Base-by-base conservation (phyloP, 2,797 vertebrate genomes). In the Anguilla megastoma region DNA sequence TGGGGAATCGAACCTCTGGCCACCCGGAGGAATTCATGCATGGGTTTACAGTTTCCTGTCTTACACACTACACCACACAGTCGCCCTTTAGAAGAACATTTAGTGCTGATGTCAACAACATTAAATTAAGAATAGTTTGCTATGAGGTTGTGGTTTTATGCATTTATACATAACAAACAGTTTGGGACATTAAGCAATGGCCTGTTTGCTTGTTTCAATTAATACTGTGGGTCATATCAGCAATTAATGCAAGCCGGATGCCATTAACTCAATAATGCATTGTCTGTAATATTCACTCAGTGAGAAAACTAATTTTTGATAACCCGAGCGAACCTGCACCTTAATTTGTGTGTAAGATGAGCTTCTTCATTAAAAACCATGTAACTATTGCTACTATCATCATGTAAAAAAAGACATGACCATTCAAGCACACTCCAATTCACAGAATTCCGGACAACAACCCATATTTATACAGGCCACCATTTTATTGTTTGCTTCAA, bases 401-500 rank as follows among this genome's bases (percentile, higher is more conserved):
- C 21, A 45, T 41, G 36, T 80, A 45, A 48, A 79, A 45, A 14
- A 45, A 14, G 50, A 79, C 30, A 79, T 79, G 14, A 14, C 21
- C 16, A 33, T 82, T 45, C 79, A 24, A 24, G 27, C 79, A 33
- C 7, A 33, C 41, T 82, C 41, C 18, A 10, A 50, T 82, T 82
- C 21, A 50, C 21, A 50, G 21, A 82, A 82, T 8, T 82, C 79
- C 79, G 7, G 8, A 82, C 79, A 82, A 48, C 21, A 74, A 50
- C 63, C 24, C 41, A 52, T 45, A n/a, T 30, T 45, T 86, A 45
- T 41, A 50, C n/a, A 71, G 48, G 56, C 66, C 48, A 41, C 69
- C 85, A 86, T 86, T 74, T 86, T 71, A 50, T 52, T 86, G 48
- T 74, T 86, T 50, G 12, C 14, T 86, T 41, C 54, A 50, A 56